Evolutionary conservation across 2,888 invertebrate genomes (phyloP).

Genomic region (Belgica antarctica): DNA sequence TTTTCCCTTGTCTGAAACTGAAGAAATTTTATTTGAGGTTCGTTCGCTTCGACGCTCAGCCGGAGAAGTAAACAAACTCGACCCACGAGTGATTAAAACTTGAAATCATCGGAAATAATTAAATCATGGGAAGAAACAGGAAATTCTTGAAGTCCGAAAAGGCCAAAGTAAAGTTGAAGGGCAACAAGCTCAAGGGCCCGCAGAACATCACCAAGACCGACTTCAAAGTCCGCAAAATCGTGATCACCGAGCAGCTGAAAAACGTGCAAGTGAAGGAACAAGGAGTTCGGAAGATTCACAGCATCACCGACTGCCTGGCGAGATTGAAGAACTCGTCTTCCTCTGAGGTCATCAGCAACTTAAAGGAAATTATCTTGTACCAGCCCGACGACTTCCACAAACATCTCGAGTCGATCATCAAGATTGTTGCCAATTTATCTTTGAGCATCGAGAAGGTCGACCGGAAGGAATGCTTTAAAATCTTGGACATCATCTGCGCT

Average conservation of each 20-base stretch:
- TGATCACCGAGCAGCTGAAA: constrained; percentile 73
- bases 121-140: constrained; percentile 58
- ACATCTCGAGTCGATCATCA: constrained; percentile 67
- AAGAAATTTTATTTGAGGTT: no score
- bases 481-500: constrained; percentile 51
- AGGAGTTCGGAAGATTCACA: constrained; percentile 68
- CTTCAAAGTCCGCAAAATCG: constrained; percentile 85
- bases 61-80: not conserved
- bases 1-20: no score
- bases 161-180: constrained; percentile 84
- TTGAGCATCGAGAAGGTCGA: constrained; percentile 68
- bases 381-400: constrained; percentile 53
- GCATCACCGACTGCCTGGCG: constrained; percentile 57
- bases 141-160: constrained; percentile 80
- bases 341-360: constrained; percentile 50
- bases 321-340: constrained; percentile 58
- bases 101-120: not conserved
- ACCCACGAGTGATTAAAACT: not conserved
- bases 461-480: constrained; percentile 56
- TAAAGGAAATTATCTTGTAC: constrained; percentile 48
- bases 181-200: constrained; percentile 78
- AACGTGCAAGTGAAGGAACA: constrained; percentile 67
- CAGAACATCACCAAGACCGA: constrained; percentile 84
- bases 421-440: constrained; percentile 66
- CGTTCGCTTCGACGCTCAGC: constrained; percentile 7